Conservation (phyloP, 2,888 invertebrate genomes). For the Zeuzera pyrina region DNA sequence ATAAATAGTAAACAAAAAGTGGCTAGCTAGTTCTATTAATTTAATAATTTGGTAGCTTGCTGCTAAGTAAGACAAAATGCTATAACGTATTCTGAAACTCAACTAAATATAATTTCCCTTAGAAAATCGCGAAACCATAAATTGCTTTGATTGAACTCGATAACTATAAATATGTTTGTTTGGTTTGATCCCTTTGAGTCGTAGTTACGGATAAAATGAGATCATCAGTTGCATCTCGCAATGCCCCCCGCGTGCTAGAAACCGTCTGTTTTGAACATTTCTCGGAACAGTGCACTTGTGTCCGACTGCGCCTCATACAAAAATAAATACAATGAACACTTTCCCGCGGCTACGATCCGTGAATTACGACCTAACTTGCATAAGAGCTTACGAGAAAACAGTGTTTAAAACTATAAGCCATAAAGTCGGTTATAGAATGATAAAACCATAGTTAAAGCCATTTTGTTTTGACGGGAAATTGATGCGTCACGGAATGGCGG, state of each 20-base stretch:
- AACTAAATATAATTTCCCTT: no score
- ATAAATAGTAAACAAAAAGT: no score
- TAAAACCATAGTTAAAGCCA: background rate
- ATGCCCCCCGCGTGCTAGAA: background rate
- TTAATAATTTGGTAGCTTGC: no score
- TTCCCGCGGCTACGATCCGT: conserved; percentile 34
- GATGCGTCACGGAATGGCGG: conserved; percentile 49
- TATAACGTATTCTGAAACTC: no score
- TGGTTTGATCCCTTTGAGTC: no score
- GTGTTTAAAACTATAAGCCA: conserved; percentile 10
- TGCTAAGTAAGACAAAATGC: no score
- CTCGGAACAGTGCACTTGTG: conserved; percentile 58
- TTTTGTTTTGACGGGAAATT: conserved; percentile 16
- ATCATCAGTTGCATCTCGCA: conserved; percentile 1
- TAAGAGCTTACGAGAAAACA: no score
- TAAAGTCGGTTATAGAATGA: background rate
- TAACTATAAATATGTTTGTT: no score
- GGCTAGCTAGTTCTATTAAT: no score
- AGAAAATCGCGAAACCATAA: no score
- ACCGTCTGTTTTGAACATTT: conserved; percentile 32
- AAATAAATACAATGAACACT: conserved; percentile 58
- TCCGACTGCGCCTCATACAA: conserved; percentile 33
- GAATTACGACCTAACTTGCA: conserved; percentile 24
- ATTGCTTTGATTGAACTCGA: no score
- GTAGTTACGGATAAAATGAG: no score